These are phyloP conservation scores for Camponotus fellah DNA, from an alignment of 2,888 invertebrate genomes.

Conservation along the genomic window DNA sequence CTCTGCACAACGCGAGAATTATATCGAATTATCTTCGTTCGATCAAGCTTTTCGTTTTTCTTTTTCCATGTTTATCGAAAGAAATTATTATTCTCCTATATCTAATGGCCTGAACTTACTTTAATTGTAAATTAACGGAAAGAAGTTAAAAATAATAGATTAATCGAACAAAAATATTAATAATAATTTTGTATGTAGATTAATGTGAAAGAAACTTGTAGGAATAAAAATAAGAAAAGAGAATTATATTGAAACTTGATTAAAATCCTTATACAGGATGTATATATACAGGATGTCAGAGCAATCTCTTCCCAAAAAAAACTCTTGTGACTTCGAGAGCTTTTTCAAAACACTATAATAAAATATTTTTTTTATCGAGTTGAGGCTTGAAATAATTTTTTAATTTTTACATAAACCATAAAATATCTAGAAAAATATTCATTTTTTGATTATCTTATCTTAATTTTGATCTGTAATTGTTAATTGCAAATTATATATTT, in stretches of 20 bases:
- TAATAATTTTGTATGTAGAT: background rate
- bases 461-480: too few species aligned
- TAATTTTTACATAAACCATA: too few species aligned
- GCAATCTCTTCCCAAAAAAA: too few species aligned
- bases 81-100: constrained; percentile 17
- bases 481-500: too few species aligned
- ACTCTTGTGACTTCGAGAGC: too few species aligned
- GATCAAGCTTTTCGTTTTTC: constrained; percentile 10
- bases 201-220: background rate
- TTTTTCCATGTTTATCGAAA: constrained; percentile 21
- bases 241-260: background rate
- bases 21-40: constrained; percentile 30
- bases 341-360: too few species aligned
- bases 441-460: too few species aligned
- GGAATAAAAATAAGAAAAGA: background rate
- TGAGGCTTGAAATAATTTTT: too few species aligned
- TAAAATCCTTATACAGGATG: constrained; percentile 7
- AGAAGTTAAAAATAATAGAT: constrained; percentile 14
- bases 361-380: too few species aligned
- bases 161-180: background rate
- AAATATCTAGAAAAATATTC: too few species aligned
- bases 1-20: constrained; percentile 31
- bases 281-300: too few species aligned
- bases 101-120: background rate
- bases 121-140: background rate